Percentiles rank a stretch among this genome's conserved stretches.
These are phyloP conservation scores for Amazonetta brasiliensis DNA, from an alignment of 2,797 vertebrate genomes.

Conservation along the genomic window DNA sequence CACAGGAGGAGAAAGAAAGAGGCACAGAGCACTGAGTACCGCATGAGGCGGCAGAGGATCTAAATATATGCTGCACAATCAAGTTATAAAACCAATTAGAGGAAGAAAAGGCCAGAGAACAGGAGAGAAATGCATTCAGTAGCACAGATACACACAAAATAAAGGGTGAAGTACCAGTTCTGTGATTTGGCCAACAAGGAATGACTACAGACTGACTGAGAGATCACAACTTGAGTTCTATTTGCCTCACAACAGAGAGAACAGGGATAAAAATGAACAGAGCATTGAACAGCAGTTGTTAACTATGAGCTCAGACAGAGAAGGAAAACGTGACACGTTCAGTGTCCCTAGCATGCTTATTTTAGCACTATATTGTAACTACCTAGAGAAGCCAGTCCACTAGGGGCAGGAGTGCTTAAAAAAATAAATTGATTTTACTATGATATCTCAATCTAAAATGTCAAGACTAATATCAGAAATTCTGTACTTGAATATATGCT, in stretches of 20 bases:
- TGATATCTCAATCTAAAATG: not conserved
- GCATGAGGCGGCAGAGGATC: not conserved
- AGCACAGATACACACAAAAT: not conserved
- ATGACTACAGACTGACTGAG: not conserved
- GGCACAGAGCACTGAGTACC: not conserved
- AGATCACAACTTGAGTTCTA: not conserved
- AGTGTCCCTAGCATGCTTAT: not conserved
- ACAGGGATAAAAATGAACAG: not conserved
- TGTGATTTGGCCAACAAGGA: not conserved
- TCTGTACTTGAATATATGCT: no score
- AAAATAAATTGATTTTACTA: no score
- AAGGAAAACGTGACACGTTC: not conserved
- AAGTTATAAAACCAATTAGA: not conserved
- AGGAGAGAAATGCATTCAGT: not conserved
- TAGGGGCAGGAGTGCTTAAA: no score
- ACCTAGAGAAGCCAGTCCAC: not conserved
- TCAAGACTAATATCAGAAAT: not conserved
- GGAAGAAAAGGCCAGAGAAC: not conserved
- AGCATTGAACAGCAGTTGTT: not conserved
- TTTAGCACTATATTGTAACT: not conserved
- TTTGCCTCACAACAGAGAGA: fast-evolving
- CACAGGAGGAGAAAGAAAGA: not conserved
- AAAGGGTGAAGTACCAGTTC: not conserved
- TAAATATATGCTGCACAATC: not conserved
- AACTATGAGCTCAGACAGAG: not conserved